A percentile compares a stretch with the other conserved stretches of the same genome.
phyloP scores from a whole-genome alignment of 2,113 vertebrate species.

The Salvator merianae region DNA sequence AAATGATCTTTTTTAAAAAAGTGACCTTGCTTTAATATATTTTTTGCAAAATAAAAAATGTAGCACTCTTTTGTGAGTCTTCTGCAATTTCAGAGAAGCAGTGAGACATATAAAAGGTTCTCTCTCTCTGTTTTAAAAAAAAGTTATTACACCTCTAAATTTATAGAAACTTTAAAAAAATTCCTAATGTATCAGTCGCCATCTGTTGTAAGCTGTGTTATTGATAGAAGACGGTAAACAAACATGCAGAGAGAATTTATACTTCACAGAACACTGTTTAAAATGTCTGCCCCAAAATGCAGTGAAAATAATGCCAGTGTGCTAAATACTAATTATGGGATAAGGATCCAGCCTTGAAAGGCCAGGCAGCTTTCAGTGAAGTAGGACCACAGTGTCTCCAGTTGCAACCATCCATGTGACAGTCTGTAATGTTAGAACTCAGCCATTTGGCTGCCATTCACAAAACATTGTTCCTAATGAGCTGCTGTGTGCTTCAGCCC shows the following conservation, averaged over 20 bases:
- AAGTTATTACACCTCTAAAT: not conserved
- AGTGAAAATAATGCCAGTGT: not conserved
- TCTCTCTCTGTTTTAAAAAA: not conserved
- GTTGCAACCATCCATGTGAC: not conserved
- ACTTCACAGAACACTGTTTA: not conserved
- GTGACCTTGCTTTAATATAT: not conserved
- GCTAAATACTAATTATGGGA: not conserved
- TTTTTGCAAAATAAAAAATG: not conserved
- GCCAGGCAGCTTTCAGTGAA: not conserved
- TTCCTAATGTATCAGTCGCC: not conserved
- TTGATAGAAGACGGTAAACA: constrained; percentile 17
- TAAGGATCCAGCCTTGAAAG: constrained; percentile 10
- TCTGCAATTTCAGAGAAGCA: not conserved
- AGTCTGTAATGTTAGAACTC: not conserved
- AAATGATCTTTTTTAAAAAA: not conserved
- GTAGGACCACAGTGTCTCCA: constrained; percentile 1
- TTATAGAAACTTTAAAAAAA: not conserved
- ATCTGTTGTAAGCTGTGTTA: not conserved
- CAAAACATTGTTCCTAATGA: not conserved
- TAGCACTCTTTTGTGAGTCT: not conserved
- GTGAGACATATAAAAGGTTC: not conserved
- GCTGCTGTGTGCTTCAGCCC: not conserved
- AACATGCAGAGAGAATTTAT: not conserved
- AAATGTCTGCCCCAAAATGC: not conserved
- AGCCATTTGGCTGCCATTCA: not conserved